A percentile compares a stretch with the other conserved stretches of the same genome.
Evolutionary conservation across 1,140 invertebrate species (phyloP).

Genomic region (Oscheius sp.): DNA sequence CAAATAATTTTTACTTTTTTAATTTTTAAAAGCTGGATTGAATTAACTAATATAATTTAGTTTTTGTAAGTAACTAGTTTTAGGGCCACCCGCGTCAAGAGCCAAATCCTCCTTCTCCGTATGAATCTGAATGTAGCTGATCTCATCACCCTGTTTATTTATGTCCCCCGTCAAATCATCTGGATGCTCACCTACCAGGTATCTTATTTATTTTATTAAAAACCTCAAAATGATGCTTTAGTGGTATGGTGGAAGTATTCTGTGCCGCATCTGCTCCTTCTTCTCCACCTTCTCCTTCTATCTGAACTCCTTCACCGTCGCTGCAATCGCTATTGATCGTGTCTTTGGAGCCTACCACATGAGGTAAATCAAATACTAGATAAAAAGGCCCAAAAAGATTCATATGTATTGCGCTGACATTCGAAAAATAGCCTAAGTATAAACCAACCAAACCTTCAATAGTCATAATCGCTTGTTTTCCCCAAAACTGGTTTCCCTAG

Average conservation of each 20-base stretch:
- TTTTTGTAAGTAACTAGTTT: no score
- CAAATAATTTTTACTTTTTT: no score
- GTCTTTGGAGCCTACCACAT: constrained; percentile 55
- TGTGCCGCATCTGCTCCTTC: constrained; percentile 56
- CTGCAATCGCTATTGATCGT: constrained; percentile 57
- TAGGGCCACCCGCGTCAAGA: no score
- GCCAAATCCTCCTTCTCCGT: constrained; percentile 45
- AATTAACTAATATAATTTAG: no score
- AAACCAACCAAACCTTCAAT: no score
- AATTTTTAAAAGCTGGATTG: no score
- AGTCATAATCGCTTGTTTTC: no score
- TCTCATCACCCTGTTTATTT: constrained; percentile 55
- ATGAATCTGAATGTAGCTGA: constrained; percentile 55
- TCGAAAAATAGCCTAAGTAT: no score
- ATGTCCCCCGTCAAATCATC: constrained; percentile 54
- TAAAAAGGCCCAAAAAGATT: no score
- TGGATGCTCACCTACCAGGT: constrained; percentile 57
- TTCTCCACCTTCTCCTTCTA: constrained; percentile 60
- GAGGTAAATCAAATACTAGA: constrained; percentile 44
- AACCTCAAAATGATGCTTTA: constrained; percentile 38
- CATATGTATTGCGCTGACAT: no score
- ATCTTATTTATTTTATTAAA: not conserved
- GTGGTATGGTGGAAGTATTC: constrained; percentile 57
- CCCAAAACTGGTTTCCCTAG: no score
- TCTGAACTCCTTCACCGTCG: constrained; percentile 57